phyloP scores from a whole-genome alignment of 2,888 invertebrate genomes.

The Cistogaster globosa region DNA sequence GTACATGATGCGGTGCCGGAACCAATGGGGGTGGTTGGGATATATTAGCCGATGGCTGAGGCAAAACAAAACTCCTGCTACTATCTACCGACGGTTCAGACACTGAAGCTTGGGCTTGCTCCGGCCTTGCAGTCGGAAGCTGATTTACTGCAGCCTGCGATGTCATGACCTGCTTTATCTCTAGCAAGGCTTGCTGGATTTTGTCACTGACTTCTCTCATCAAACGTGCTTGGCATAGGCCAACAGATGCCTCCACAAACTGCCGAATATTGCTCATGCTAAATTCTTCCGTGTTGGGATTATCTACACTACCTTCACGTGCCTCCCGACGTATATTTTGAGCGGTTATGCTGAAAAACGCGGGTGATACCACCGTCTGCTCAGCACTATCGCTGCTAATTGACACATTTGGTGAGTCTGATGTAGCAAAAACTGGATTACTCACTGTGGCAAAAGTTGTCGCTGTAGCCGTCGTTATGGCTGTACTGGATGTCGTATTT shows the following conservation, averaged over 20 bases:
- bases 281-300: neutral
- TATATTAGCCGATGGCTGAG: too few species aligned
- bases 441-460: neutral
- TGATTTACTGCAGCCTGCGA: too few species aligned
- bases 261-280: neutral
- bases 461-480: neutral
- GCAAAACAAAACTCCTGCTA: too few species aligned
- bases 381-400: neutral
- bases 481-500: neutral
- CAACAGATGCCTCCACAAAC: neutral
- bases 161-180: too few species aligned
- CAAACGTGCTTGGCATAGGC: too few species aligned
- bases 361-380: neutral
- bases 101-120: too few species aligned
- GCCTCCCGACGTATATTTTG: neutral
- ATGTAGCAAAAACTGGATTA: neutral
- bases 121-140: too few species aligned
- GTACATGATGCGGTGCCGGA: too few species aligned
- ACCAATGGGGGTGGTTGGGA: too few species aligned
- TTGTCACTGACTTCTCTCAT: too few species aligned
- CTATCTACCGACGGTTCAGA: too few species aligned
- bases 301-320: neutral
- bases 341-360: neutral
- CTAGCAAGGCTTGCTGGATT: too few species aligned
- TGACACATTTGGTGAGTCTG: neutral